Evolutionary conservation across 2,888 invertebrate genomes (phyloP), one percentile per base, ranked within the genome.

Genomic region (Balanococcus diminutus): DNA sequence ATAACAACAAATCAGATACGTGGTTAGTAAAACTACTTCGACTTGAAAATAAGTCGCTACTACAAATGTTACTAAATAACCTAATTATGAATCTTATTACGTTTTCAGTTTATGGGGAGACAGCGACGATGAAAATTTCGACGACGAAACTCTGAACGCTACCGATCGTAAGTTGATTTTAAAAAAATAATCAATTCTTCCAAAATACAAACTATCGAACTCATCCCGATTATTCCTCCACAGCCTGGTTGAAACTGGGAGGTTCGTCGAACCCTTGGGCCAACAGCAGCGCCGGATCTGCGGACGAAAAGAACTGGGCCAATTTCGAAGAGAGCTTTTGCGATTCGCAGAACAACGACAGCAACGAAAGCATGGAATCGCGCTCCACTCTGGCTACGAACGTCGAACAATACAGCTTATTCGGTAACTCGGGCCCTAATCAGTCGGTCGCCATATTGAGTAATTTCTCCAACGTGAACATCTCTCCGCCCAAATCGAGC

Each of bases 321-420:
- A 87, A 86, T 42, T 87, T 87, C 83, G 87, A 87, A 67, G 87
- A 87, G 22, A 86, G 75, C 81, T 87, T 87, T 83, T 82, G 72
- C 32, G 86, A 86, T 39, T 61, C 61, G 14, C 84, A 67, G n/a
- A 72, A 25, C 56, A 83, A 31, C 28, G 42, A 28, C 6, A 1
- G 31, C 16, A 28, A 14, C 82, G 82, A 39, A 16, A 82, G 2
- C 4, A 82, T 82, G 2, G 79, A 46, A 81, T 81, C 79, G 16
- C 39, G 31, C 16, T 86, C 86, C 0, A 31, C 79, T 31, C 31
- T 86, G 28, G 56, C 82, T 11, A 67, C 36, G 19, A 72, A 82
- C 46, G 79, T 42, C 82, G 32, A 82, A 22, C 31, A n/a, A 14
- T 86, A 67, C 31, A 28, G 42, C 19, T 19, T 81, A 19, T 81